Evolutionary conservation across 2,888 invertebrate species (phyloP).

Genomic region (Maniola hyperantus): DNA sequence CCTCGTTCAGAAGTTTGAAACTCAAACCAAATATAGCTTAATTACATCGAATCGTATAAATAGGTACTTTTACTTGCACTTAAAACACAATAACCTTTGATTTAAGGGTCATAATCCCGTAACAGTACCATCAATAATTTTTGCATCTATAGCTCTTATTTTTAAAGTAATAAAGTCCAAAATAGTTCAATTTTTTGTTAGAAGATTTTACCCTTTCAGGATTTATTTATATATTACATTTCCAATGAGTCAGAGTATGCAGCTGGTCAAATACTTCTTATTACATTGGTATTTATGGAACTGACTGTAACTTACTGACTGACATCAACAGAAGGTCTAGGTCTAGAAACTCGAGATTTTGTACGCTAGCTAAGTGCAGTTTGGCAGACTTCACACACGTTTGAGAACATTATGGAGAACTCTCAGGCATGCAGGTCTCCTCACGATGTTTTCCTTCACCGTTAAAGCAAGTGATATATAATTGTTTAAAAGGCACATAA

Average conservation of each 20-base stretch:
- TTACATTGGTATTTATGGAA: constrained; percentile 35
- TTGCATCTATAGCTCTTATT: constrained; percentile 2
- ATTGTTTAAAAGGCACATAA: too few relatives aligned
- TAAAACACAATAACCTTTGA: constrained; percentile 5
- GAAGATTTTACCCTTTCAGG: constrained; percentile 25
- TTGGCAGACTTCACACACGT: too few relatives aligned
- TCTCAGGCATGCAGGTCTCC: not conserved
- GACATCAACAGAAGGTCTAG: too few relatives aligned
- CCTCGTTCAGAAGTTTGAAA: not conserved
- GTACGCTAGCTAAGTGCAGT: too few relatives aligned
- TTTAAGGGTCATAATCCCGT: not conserved
- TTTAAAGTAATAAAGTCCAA: not conserved
- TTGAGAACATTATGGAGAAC: not conserved
- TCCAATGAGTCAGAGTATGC: constrained; percentile 37
- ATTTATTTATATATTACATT: constrained; percentile 33
- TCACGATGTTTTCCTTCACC: too few relatives aligned
- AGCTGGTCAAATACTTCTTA: constrained; percentile 44
- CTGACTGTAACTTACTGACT: not conserved
- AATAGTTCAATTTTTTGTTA: not conserved
- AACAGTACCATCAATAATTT: not conserved
- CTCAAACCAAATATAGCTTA: constrained; percentile 2
- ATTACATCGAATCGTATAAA: not conserved
- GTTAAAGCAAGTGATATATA: too few relatives aligned
- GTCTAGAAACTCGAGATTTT: too few relatives aligned
- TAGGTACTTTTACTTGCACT: not conserved